These are phyloP conservation scores for Prunella himalayana DNA, from an alignment of 2,113 vertebrate genomes.

Conservation along the genomic window DNA sequence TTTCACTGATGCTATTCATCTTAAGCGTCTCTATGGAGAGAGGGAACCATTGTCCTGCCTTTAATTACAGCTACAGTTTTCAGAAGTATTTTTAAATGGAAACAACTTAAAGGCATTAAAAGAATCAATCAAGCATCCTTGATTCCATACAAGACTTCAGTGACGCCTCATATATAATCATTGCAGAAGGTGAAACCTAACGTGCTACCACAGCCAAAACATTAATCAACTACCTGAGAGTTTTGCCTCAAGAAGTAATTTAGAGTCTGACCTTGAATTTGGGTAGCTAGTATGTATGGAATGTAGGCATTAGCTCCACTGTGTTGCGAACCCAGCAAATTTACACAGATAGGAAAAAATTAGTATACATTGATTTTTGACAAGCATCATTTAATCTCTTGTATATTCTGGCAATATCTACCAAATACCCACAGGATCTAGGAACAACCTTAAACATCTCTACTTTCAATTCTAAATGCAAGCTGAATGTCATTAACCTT, in stretches of 20 bases:
- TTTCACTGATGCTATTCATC: not conserved
- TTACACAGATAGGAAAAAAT: conserved; percentile 8
- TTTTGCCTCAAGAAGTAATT: conserved; percentile 3
- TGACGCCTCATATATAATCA: not conserved
- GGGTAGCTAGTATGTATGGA: not conserved
- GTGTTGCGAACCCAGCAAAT: not conserved
- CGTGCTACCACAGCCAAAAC: not conserved
- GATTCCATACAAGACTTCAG: not conserved
- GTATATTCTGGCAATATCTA: conserved; percentile 21
- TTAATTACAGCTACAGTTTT: not conserved
- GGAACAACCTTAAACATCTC: conserved; percentile 10
- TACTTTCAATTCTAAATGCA: conserved; percentile 4
- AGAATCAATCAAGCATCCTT: not conserved
- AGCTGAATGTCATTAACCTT: conserved; percentile 40
- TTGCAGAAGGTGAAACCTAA: not conserved
- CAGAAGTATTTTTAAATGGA: not conserved
- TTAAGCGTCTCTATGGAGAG: not conserved
- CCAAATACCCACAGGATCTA: not conserved
- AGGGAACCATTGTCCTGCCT: not conserved
- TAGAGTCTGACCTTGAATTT: conserved; percentile 41
- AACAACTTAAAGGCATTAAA: not conserved
- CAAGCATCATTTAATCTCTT: conserved; percentile 41
- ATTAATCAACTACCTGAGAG: conserved; percentile 13
- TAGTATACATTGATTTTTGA: conserved; percentile 17
- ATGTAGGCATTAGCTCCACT: not conserved